Evolutionary conservation across 2,888 invertebrate species (phyloP), one percentile per base, ranked within the genome.

Genomic region (Euplexia lucipara): DNA sequence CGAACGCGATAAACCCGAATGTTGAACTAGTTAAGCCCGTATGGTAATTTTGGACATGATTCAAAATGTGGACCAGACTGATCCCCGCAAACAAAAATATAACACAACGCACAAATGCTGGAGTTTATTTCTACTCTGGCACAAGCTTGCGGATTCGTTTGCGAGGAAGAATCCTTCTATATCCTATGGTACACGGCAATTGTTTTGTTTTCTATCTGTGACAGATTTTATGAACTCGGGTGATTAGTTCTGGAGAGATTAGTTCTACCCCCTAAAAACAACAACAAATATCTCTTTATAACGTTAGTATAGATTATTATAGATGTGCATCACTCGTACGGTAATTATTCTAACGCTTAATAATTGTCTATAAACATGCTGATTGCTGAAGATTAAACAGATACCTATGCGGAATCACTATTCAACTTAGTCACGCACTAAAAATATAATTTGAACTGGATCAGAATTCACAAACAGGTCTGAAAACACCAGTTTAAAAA

Each of bases 41-140:
- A n/a, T n/a, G 22, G 39, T 49, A 56, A 77, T 66, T 54, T 58
- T 37, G 45, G 9, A 65, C 47, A 42, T 32, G 34, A 53, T 48
- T 67, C 37, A 56, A 45, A 72, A 61, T 57, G 9, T 52, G 18
- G 44, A 18, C 0, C 65, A 48, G 26, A 42, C 26, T 44, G 10
- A 49, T 34, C 14, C n/a, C 4, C 26, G 3, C 26, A 45, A 37
- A 1, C 44, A 69, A 45, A 16, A 0, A n/a, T 45, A 32, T 10
- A 9, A 9, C 3, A 32, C 18, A 12, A 12, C 1, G 5, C n/a
- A 20, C 8, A 14, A 6, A 41, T 39, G 39, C 16, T 45, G 26
- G n/a, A 6, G 22, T 34, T 37, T 52, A 5, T 26, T n/a, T 51
- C 14, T 37, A 37, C 14, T n/a, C 26, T 3, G n/a, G n/a, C n/a